Percentiles rank a stretch among this genome's conserved stretches.
Evolutionary conservation across 2,888 invertebrate species (phyloP).

Genomic region (Drosophila affinis): DNA sequence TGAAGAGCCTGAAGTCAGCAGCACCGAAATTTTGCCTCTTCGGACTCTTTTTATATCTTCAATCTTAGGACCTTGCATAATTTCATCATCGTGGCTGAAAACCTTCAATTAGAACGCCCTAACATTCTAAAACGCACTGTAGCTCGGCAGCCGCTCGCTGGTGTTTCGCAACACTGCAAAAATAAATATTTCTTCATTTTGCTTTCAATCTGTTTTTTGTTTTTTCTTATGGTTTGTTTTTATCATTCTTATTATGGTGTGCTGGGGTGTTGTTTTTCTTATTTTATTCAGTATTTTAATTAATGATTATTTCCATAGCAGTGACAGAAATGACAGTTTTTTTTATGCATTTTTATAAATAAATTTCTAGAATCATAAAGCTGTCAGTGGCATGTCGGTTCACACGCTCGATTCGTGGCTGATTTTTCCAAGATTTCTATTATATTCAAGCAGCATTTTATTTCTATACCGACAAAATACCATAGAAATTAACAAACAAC

Average conservation of each 20-base stretch:
- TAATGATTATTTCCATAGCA: slow-evolving; percentile 24
- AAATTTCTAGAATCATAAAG: slow-evolving; percentile 27
- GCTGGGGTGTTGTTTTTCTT: background rate
- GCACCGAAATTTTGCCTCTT: too few species aligned
- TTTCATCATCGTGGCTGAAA: too few species aligned
- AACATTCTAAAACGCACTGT: slow-evolving; percentile 4
- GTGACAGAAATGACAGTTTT: slow-evolving; percentile 34
- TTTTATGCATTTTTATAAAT: slow-evolving; percentile 36
- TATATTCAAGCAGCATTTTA: slow-evolving; percentile 2
- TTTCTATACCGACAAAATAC: background rate
- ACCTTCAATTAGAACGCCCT: background rate
- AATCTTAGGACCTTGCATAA: too few species aligned
- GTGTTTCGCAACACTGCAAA: slow-evolving; percentile 24
- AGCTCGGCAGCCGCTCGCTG: background rate
- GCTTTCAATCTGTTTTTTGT: background rate
- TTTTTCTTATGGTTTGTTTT: background rate
- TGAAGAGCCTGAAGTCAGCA: too few species aligned
- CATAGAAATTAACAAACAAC: background rate
- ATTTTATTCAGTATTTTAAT: slow-evolving; percentile 28
- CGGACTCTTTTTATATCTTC: too few species aligned
- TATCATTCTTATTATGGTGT: too few species aligned
- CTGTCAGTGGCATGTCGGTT: slow-evolving; percentile 45
- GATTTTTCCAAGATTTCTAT: slow-evolving; percentile 1
- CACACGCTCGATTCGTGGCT: slow-evolving; percentile 42
- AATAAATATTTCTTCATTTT: slow-evolving; percentile 27